Evolutionary conservation across 35 echinoderm and acorn worm genomes (phyloP), one percentile per base, ranked within the genome.

Genomic region (Stichopus chloronotus): DNA sequence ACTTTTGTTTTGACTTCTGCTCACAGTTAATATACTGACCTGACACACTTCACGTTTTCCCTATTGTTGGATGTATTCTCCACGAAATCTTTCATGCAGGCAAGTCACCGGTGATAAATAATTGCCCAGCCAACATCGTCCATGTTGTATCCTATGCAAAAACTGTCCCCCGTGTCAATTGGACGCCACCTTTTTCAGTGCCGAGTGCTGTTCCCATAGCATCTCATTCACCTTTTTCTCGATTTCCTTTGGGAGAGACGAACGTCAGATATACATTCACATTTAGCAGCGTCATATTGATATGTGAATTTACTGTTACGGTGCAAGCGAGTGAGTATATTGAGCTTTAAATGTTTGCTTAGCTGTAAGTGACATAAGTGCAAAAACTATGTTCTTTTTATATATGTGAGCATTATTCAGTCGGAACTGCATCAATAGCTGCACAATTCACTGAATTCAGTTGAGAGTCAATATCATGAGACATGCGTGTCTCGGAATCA

Each of bases 321-420:
- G 82, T 85, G 7, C 55, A 85, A 85, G 24, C 54, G n/a, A 85
- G 82, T 85, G 55, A 85, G 82, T 85, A 13, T 71, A 13, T n/a
- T 13, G n/a, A 71, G 11, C 11, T 13, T 13, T 13, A 71, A 13
- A n/a, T n/a, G 1, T 11, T 71, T 71, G n/a, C 65, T 71, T 13
- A n/a, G 65, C 11, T 13, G 65, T 71, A 71, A 13, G 1, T 13
- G 1, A 71, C 65, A 4, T n/a, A 71, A 71, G 65, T 13, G 11
- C 65, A 71, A 71, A 71, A 71, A 71, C 2, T 71, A 71, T 13
- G 11, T 71, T 11, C 11, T n/a, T 1, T 71, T 71, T 71, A 71
- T 4, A 71, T n/a, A n/a, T 71, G 11, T 71, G 4, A n/a, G 4
- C 65, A 71, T 13, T 13, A n/a, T 78, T 17, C 25, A 22, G 8